A percentile compares a stretch with the other conserved stretches of the same genome.
phyloP scores from a whole-genome alignment of 2,888 invertebrate genomes.

The Hirudinaria manillensis region DNA sequence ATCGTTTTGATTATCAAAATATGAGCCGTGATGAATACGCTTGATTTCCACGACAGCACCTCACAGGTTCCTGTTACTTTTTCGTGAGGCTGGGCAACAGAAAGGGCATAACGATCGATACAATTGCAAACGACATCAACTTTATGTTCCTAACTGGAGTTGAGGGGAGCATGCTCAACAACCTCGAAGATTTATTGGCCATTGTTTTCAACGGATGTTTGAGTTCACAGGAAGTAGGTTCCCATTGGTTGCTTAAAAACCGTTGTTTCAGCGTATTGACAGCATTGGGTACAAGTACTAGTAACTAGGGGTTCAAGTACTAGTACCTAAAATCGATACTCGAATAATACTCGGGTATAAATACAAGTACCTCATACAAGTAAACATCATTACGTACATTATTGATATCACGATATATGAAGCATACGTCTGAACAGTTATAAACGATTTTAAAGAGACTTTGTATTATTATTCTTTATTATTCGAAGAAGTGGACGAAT shows the following conservation, averaged over 20 bases:
- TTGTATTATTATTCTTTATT: neutral
- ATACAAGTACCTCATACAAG: no score
- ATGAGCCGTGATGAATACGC: neutral
- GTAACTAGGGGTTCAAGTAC: neutral
- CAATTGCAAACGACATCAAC: slow-evolving; percentile 51
- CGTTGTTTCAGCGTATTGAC: neutral
- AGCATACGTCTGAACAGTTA: neutral
- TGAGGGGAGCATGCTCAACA: slow-evolving; percentile 68
- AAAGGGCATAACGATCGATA: slow-evolving; percentile 49
- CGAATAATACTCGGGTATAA: no score
- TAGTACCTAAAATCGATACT: no score
- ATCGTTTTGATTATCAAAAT: no score
- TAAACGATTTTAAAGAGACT: slow-evolving; percentile 20
- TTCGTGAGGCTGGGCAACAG: slow-evolving; percentile 48
- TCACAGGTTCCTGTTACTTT: slow-evolving; percentile 49
- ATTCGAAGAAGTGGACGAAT: slow-evolving; percentile 46
- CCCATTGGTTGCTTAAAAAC: neutral
- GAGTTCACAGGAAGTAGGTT: slow-evolving; percentile 50
- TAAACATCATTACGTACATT: no score
- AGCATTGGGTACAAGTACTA: neutral
- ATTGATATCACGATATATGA: no score
- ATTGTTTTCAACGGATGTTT: slow-evolving; percentile 80
- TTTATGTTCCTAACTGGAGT: slow-evolving; percentile 54
- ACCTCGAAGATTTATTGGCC: slow-evolving; percentile 79
- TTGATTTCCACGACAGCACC: neutral